Percentiles rank a stretch among this genome's conserved stretches.
Evolutionary conservation across 2,113 vertebrate genomes (phyloP).

Genomic region (Campylomormyrus numenius): DNA sequence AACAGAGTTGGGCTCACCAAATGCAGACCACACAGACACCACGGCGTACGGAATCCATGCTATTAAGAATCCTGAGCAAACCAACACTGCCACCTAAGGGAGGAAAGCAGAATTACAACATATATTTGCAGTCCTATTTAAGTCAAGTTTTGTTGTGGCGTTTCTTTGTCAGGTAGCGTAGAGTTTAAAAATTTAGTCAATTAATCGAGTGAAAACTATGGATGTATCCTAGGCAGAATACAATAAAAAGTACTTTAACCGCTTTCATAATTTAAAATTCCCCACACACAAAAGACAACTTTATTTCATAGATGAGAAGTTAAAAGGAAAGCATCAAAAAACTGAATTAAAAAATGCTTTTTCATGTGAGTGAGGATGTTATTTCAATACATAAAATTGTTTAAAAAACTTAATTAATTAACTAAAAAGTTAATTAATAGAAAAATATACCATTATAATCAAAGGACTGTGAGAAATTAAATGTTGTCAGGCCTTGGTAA

Average conservation of each 20-base stretch:
- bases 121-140: not conserved
- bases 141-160: not conserved
- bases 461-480: not conserved
- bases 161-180: not conserved
- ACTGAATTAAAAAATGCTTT: not conserved
- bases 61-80: slow-evolving; percentile 87
- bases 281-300: not conserved
- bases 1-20: slow-evolving; percentile 73
- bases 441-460: not conserved
- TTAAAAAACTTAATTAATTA: not conserved
- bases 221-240: not conserved
- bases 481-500: not conserved
- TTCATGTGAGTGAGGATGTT: not conserved
- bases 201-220: not conserved
- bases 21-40: slow-evolving; percentile 85
- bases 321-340: not conserved
- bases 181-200: not conserved
- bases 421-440: not conserved
- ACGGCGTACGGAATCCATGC: slow-evolving; percentile 93
- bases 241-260: not conserved
- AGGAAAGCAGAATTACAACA: slow-evolving; percentile 25
- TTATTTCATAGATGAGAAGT: not conserved
- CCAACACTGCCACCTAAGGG: slow-evolving; percentile 86
- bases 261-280: not conserved
- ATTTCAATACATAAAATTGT: not conserved